These are phyloP conservation scores for Drosophila anomalata DNA, from an alignment of 2,888 invertebrate species.

Conservation along the genomic window DNA sequence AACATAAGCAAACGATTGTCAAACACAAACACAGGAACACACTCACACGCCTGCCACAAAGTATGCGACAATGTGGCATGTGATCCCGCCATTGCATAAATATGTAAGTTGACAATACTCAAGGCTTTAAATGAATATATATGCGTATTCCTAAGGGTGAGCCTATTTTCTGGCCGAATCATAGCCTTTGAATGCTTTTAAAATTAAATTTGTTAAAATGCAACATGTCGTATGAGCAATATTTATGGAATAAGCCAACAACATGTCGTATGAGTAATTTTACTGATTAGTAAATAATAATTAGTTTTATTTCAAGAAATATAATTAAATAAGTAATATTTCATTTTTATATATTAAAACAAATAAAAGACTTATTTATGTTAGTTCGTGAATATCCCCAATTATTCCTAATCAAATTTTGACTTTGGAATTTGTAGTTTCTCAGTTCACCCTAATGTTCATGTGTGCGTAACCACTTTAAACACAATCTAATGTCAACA, in stretches of 20 bases:
- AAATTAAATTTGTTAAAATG: neutral
- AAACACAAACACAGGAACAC: conserved; percentile 28
- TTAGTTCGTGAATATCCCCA: no score
- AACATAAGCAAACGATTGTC: conserved; percentile 73
- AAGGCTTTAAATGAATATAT: conserved; percentile 57
- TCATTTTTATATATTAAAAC: no score
- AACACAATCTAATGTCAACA: conserved; percentile 76
- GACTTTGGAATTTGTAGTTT: no score
- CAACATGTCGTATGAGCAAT: neutral
- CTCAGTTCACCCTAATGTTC: conserved; percentile 26
- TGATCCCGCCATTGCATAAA: conserved; percentile 71
- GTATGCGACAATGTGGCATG: conserved; percentile 70
- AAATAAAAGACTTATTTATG: no score
- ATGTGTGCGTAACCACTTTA: conserved; percentile 66
- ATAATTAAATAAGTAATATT: neutral
- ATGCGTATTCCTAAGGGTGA: conserved; percentile 4
- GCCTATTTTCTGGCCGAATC: neutral
- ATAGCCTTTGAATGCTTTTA: neutral
- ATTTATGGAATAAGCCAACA: neutral
- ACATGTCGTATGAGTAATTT: neutral
- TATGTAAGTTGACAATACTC: conserved; percentile 71
- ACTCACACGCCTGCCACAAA: conserved; percentile 46
- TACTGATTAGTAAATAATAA: no score
- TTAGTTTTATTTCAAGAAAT: no score
- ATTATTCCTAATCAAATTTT: no score